Percentiles rank a stretch among this genome's conserved stretches.
Conservation (phyloP, 2,113 vertebrate genomes). For the Actenoides lindsayi region DNA sequence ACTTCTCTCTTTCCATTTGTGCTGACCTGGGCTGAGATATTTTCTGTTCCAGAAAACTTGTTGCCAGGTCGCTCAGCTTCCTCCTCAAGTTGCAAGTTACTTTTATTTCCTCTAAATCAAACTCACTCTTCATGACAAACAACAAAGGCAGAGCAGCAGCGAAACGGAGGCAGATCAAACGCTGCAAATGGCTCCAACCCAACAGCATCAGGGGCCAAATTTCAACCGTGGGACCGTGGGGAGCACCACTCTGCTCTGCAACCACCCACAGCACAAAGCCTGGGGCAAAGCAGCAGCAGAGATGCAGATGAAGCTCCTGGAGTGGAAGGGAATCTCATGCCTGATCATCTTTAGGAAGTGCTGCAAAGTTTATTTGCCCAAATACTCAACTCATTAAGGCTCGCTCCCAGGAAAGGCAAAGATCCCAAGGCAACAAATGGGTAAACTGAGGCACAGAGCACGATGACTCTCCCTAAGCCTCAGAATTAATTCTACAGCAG, state of each 20-base stretch:
- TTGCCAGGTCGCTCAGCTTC: slow-evolving; percentile 30
- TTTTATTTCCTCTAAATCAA: slow-evolving; percentile 64
- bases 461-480: background rate
- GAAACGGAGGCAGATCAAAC: background rate
- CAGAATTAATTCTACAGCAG: background rate
- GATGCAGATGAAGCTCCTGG: background rate
- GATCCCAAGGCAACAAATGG: background rate
- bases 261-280: background rate
- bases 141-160: background rate
- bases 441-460: background rate
- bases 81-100: background rate
- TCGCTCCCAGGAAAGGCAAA: background rate
- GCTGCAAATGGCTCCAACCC: background rate
- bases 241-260: background rate
- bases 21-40: background rate
- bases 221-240: background rate
- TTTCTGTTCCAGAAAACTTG: slow-evolving; percentile 56
- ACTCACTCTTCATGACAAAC: background rate
- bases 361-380: background rate
- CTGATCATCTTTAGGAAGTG: background rate
- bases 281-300: accelerated
- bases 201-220: background rate
- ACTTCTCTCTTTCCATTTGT: slow-evolving; percentile 12
- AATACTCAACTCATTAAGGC: background rate
- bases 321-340: background rate